phyloP scores from a whole-genome alignment of 92 coral and sea anemone species.

The Galaxea fascicularis region DNA sequence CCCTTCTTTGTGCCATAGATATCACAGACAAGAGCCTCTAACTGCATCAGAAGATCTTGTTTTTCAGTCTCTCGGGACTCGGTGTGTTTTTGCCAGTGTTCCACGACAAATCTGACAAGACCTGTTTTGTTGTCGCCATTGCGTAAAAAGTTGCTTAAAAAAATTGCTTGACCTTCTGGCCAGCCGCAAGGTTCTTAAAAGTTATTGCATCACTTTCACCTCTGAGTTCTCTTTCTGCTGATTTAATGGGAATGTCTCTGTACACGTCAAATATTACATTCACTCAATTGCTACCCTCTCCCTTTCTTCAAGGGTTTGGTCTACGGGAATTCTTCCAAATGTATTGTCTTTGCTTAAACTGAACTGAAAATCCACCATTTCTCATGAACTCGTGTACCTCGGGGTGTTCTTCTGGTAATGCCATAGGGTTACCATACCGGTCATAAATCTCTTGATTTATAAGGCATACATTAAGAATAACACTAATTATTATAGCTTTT shows the following conservation, averaged over 20 bases:
- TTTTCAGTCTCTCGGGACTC: conserved; percentile 38
- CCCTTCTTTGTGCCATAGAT: too few species aligned
- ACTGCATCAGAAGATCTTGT: too few species aligned
- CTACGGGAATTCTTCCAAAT: conserved; percentile 63
- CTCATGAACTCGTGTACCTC: conserved; percentile 8
- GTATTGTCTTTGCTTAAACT: conserved; percentile 44
- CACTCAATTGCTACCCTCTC: conserved; percentile 25
- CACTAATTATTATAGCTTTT: background rate
- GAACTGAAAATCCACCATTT: conserved; percentile 59
- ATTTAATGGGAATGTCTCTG: conserved; percentile 43
- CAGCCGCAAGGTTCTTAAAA: conserved; percentile 38
- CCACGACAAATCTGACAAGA: conserved; percentile 56
- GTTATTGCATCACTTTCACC: conserved; percentile 45
- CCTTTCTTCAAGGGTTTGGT: conserved; percentile 59
- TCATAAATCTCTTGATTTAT: too few species aligned
- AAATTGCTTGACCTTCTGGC: conserved; percentile 53
- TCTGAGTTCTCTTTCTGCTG: conserved; percentile 48
- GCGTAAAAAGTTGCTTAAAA: conserved; percentile 21
- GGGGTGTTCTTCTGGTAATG: background rate
- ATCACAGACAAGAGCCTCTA: too few species aligned
- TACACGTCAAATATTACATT: conserved; percentile 50
- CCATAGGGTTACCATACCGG: conserved; percentile 9
- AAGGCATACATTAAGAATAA: background rate
- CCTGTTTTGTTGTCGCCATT: conserved; percentile 51
- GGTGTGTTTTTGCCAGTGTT: conserved; percentile 54